Percentiles rank a stretch among this genome's conserved stretches.
Conservation (phyloP, 2,113 vertebrate genomes). For the Sinocyclocheilus anophthalmus region DNA sequence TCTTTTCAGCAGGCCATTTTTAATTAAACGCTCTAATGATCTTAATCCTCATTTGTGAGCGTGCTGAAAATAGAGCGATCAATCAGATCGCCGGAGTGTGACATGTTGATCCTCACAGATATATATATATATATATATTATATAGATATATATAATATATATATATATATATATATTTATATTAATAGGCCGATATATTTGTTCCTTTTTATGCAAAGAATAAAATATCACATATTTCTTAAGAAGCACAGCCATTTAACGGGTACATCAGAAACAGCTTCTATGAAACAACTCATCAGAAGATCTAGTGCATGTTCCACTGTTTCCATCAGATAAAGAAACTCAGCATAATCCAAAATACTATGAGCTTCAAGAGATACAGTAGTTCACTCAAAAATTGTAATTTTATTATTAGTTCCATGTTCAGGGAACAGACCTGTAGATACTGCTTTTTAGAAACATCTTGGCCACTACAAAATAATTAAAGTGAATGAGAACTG, state of each 20-base stretch:
- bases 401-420: neutral
- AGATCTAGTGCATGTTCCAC: conserved; percentile 1
- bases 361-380: neutral
- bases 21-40: conserved; percentile 52
- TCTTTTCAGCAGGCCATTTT: conserved; percentile 39
- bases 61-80: conserved; percentile 69
- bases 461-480: neutral
- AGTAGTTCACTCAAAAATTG: neutral
- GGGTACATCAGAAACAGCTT: neutral
- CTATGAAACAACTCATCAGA: neutral
- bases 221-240: conserved; percentile 8
- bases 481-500: neutral
- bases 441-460: neutral
- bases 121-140: conserved; percentile 1
- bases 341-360: neutral
- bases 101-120: conserved; percentile 23
- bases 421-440: neutral
- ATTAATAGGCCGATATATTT: neutral
- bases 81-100: conserved; percentile 57
- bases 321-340: neutral
- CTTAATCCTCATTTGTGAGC: conserved; percentile 37
- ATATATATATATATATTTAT: neutral
- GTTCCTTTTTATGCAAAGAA: neutral
- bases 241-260: neutral
- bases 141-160: too few relatives aligned